A percentile compares a stretch with the other conserved stretches of the same genome.
These are phyloP conservation scores for Micropterix aruncella DNA, from an alignment of 2,888 invertebrate genomes.

Conservation along the genomic window DNA sequence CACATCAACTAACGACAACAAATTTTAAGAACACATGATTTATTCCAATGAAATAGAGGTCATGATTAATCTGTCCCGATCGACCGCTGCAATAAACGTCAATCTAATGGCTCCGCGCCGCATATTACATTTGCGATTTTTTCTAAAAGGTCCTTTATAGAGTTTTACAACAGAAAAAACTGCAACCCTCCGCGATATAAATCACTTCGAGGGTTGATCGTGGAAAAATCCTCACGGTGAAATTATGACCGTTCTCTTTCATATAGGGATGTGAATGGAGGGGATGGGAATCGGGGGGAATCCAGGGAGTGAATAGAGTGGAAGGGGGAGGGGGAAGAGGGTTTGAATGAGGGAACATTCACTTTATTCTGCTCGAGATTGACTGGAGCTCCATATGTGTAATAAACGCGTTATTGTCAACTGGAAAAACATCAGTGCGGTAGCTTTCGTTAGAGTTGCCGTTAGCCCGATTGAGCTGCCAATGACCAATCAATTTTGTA, in stretches of 20 bases:
- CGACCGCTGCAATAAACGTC: too few species aligned
- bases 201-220: slow-evolving; percentile 5
- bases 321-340: slow-evolving; percentile 1
- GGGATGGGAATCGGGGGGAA: slow-evolving; percentile 1
- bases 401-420: slow-evolving; percentile 34
- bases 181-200: background rate
- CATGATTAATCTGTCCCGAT: too few species aligned
- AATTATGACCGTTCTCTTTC: slow-evolving; percentile 2
- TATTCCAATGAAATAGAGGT: too few species aligned
- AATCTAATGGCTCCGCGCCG: too few species aligned
- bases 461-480: too few species aligned
- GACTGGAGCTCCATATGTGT: slow-evolving; percentile 32
- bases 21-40: too few species aligned
- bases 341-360: slow-evolving; percentile 19
- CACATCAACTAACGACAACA: too few species aligned
- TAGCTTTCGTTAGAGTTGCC: too few species aligned
- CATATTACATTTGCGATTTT: too few species aligned
- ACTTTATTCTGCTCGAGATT: slow-evolving; percentile 23
- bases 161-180: background rate
- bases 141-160: background rate
- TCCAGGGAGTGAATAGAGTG: slow-evolving; percentile 10
- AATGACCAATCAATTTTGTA: too few species aligned
- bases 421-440: slow-evolving; percentile 16
- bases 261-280: background rate
- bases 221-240: slow-evolving; percentile 3